Evolutionary conservation across 1,140 invertebrate genomes (phyloP).

Genomic region (Venturia canescens): DNA sequence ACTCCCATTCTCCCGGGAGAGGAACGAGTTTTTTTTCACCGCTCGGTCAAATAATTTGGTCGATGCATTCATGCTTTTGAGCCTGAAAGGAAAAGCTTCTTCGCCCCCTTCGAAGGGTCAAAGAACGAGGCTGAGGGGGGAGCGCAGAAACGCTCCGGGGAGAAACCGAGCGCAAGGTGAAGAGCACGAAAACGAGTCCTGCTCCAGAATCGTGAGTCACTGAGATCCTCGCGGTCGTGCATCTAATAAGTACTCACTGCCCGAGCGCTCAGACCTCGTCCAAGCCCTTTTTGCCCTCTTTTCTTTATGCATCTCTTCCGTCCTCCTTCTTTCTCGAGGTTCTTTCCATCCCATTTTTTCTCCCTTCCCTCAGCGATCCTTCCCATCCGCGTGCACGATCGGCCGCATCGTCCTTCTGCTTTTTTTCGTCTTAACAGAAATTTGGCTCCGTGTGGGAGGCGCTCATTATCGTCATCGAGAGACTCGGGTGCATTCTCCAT

Average conservation of each 20-base stretch:
- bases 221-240: slow-evolving; percentile 56
- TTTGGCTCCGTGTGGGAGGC: slow-evolving; percentile 72
- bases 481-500: slow-evolving; percentile 23
- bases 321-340: slow-evolving; percentile 13
- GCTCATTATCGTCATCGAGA: slow-evolving; percentile 64
- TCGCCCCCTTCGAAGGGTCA: no score
- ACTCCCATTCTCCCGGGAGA: no score
- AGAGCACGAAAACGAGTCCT: slow-evolving; percentile 52
- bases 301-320: background rate
- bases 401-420: background rate
- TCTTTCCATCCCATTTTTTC: background rate
- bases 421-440: slow-evolving; percentile 57
- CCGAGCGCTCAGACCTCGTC: background rate
- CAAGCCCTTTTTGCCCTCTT: background rate
- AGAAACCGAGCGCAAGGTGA: slow-evolving; percentile 33
- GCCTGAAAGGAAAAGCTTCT: no score
- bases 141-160: slow-evolving; percentile 16
- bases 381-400: no score
- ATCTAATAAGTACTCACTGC: slow-evolving; percentile 55
- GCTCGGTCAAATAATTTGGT: no score
- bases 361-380: background rate
- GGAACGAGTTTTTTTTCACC: no score
- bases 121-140: no score
- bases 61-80: no score
- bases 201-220: slow-evolving; percentile 62